Base-by-base conservation (phyloP, 2,888 invertebrate species). In the Agrochola lota region DNA sequence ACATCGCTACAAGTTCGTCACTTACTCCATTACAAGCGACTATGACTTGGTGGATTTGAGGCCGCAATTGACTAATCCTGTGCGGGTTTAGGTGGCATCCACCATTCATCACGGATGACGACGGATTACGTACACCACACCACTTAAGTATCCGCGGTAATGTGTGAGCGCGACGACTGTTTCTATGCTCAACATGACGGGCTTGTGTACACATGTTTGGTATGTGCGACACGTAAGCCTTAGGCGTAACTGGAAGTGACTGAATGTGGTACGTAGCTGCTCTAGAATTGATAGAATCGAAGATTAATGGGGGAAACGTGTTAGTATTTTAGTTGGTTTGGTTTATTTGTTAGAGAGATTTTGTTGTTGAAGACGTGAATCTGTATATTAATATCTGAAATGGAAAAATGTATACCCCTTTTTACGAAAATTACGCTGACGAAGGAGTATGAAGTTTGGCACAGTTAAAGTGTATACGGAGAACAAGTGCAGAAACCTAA, bases 1-100 rank as follows among this genome's bases (percentile, higher is more conserved):
- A n/a, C 23, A 17, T 2, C 59, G 86, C 72, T 81, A 17, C 2
- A 67, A 79, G 66, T 67, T 74, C n/a, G 17, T 85, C 5, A 35
- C 75, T 90, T 86, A 70, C 8, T 75, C 90, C 85, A 77, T 59
- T 30, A 46, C 68, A 80, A 76, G 77, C 81, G 77, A 86, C 87
- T 86, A 89, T 92, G 92, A 91, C 89, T 92, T 87, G 86, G 88
- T 87, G 87, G 89, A 86, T 90, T 91, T 89, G 86, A 87, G 86
- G 83, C 89, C 89, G 87, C 91, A 90, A 92, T 91, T 90, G 91
- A 89, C 90, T 93, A 93, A 92, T 93, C 93, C 92, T 70, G 68
- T 66, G 55, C 68, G 87, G 81, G 87, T 88, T 88, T 86, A 84
- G 80, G 70, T 80, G 78, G 78, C 88, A 85, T 80, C 87, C 84